Percentiles rank a stretch among this genome's conserved stretches.
Evolutionary conservation across 2,113 vertebrate species (phyloP).

Genomic region (Sus scrofa): T2T-Sscrofa CM000824.6:136293001-136293500

Average conservation of each 20-base stretch:
- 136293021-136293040: not conserved
- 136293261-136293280: not conserved
- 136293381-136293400: not conserved
- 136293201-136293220: conserved; percentile 22
- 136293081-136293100: not conserved
- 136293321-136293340: not conserved
- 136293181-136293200: not conserved
- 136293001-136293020: not conserved
- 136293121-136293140: not conserved
- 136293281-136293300: not conserved
- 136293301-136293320: not conserved
- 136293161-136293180: not conserved
- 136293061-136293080: not conserved
- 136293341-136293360: not conserved
- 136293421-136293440: not conserved
- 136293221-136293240: not conserved
- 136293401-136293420: not conserved
- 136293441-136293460: not conserved
- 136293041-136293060: not conserved
- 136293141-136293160: not conserved
- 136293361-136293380: not conserved
- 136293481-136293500: not conserved
- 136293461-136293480: not conserved
- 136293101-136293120: not conserved
- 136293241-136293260: not conserved